Evolutionary conservation across 2,888 invertebrate species (phyloP).

Genomic region (Monopis laevigella): DNA sequence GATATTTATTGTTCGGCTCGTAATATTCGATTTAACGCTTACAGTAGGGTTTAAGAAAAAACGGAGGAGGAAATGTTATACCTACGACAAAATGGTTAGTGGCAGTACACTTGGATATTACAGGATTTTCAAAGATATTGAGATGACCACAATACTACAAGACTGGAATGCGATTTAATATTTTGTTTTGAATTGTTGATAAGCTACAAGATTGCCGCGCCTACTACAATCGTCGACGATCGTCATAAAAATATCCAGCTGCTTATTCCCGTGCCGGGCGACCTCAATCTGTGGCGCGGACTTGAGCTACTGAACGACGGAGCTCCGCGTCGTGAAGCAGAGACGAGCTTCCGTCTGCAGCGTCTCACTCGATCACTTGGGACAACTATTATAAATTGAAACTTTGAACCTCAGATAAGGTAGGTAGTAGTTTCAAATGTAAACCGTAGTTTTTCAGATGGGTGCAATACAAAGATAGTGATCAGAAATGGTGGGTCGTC

Average conservation of each 20-base stretch:
- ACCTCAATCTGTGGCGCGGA: constrained; percentile 54
- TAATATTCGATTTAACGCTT: constrained; percentile 4
- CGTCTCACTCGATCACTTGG: no score
- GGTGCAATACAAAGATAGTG: constrained; percentile 13
- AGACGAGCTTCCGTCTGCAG: no score
- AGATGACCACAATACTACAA: neutral
- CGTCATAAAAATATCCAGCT: constrained; percentile 64
- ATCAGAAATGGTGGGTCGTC: constrained; percentile 18
- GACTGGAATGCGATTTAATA: constrained; percentile 58
- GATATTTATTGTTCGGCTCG: constrained; percentile 5
- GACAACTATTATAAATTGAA: no score
- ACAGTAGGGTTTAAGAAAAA: no score
- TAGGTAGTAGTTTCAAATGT: constrained; percentile 13
- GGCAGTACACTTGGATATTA: neutral
- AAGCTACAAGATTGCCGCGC: constrained; percentile 44
- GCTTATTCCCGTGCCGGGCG: constrained; percentile 61
- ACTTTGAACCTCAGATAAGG: no score
- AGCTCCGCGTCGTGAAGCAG: neutral
- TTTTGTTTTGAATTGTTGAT: constrained; percentile 34
- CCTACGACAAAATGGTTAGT: no score
- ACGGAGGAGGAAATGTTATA: no score
- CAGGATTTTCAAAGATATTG: no score
- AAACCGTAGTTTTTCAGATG: neutral
- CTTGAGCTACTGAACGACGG: constrained; percentile 25
- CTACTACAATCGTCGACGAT: constrained; percentile 54